Evolutionary conservation across 2,113 vertebrate species (phyloP).

Genomic region (Odontesthes bonariensis): DNA sequence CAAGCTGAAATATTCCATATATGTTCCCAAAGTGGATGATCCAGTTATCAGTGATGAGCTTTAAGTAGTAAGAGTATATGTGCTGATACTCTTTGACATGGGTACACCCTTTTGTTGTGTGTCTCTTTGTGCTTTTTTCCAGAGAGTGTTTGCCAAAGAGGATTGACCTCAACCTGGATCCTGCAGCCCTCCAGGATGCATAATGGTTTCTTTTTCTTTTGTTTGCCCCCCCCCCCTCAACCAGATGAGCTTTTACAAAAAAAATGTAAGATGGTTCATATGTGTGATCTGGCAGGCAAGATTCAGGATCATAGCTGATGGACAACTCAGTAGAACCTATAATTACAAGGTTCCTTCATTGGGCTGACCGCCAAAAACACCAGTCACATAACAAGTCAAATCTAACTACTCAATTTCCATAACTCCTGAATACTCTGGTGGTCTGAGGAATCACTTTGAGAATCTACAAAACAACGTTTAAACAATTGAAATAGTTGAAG

Average conservation of each 20-base stretch:
- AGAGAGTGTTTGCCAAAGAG: constrained; percentile 53
- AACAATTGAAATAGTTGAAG: no score
- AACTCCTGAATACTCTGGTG: constrained; percentile 14
- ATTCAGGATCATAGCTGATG: constrained; percentile 21
- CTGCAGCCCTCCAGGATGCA: constrained; percentile 24
- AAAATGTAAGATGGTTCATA: not conserved
- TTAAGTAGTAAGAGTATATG: not conserved
- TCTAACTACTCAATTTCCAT: constrained; percentile 16
- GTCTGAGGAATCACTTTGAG: constrained; percentile 11
- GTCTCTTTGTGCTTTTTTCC: constrained; percentile 12
- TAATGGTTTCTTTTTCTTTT: not conserved
- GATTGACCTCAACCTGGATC: constrained; percentile 40
- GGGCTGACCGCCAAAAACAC: constrained; percentile 43
- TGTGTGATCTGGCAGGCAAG: constrained; percentile 7
- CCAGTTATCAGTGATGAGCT: no score
- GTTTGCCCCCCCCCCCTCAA: not conserved
- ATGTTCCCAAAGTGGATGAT: not conserved
- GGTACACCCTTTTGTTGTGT: constrained; percentile 44
- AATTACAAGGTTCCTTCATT: constrained; percentile 50
- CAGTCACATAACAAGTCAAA: constrained; percentile 15
- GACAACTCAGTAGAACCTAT: constrained; percentile 37
- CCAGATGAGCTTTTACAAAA: constrained; percentile 4
- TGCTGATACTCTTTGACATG: not conserved
- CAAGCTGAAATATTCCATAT: not conserved
- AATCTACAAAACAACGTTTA: not conserved